phyloP scores from a whole-genome alignment of 37 sponge, comb jelly and placozoan genomes.

The Hexactinellida sp. region DNA sequence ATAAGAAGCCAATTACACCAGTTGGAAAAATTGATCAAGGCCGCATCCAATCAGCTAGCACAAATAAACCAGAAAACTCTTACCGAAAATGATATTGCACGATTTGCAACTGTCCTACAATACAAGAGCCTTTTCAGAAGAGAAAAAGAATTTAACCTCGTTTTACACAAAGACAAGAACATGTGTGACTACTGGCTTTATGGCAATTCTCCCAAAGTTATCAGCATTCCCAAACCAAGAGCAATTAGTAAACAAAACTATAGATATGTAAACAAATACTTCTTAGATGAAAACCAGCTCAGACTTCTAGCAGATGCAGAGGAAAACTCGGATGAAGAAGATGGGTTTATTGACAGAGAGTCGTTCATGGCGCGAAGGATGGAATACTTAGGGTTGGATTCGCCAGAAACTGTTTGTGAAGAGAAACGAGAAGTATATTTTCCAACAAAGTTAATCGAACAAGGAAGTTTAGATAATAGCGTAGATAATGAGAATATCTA shows the following conservation, averaged over 20 bases:
- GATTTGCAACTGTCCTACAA: not conserved
- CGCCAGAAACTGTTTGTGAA: not conserved
- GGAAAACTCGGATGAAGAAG: not conserved
- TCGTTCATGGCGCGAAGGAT: not conserved
- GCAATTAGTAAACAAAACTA: not conserved
- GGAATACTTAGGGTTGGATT: not conserved
- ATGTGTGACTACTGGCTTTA: not conserved
- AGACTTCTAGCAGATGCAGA: not conserved
- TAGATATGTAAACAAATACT: not conserved
- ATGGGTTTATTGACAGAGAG: not conserved
- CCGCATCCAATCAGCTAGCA: not conserved
- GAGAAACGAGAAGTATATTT: not conserved
- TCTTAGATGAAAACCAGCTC: not conserved
- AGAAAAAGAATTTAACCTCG: not conserved
- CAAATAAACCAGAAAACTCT: not conserved
- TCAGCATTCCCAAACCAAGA: too few relatives aligned
- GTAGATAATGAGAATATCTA: not conserved
- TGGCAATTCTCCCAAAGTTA: not conserved
- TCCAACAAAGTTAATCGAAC: not conserved
- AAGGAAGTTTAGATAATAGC: not conserved
- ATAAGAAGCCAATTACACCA: not conserved
- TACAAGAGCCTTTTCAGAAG: not conserved
- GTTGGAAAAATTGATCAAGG: not conserved
- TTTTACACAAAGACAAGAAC: not conserved
- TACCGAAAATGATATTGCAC: not conserved